A percentile compares a stretch with the other conserved stretches of the same genome.
These are phyloP conservation scores for Drosophila ficusphila DNA, from an alignment of 1,140 invertebrate genomes.

Conservation along the genomic window DNA sequence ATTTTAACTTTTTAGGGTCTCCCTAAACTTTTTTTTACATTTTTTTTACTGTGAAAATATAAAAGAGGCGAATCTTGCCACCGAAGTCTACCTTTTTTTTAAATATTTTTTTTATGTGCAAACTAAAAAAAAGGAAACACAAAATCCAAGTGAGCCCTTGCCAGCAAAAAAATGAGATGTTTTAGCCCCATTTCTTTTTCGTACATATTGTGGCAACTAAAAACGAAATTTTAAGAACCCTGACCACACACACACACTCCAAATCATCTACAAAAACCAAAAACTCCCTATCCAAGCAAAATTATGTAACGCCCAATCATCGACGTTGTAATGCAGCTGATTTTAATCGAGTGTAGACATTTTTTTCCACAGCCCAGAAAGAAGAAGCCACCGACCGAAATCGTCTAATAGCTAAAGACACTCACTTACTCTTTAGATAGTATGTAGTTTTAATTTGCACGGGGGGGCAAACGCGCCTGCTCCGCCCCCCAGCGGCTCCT, in stretches of 20 bases:
- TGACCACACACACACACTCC: constrained; percentile 14
- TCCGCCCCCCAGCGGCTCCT: constrained; percentile 45
- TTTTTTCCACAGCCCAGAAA: constrained; percentile 67
- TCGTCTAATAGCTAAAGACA: constrained; percentile 55
- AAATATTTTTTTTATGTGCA: constrained; percentile 27
- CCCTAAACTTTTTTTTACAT: not conserved
- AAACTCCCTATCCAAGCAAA: constrained; percentile 17
- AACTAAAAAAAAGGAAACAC: not conserved
- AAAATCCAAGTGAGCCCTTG: constrained; percentile 19
- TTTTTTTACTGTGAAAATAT: constrained; percentile 43
- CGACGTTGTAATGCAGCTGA: constrained; percentile 35
- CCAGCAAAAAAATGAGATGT: constrained; percentile 6
- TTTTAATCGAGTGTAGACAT: constrained; percentile 79
- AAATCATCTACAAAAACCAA: not conserved
- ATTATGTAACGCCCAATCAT: constrained; percentile 29
- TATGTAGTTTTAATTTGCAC: constrained; percentile 63
- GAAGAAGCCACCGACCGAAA: constrained; percentile 59
- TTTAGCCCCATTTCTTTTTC: not conserved
- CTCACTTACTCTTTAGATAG: constrained; percentile 58
- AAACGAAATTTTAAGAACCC: not conserved
- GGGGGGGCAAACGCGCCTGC: constrained; percentile 56
- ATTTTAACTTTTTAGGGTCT: constrained; percentile 7
- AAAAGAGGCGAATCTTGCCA: not conserved
- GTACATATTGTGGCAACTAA: constrained; percentile 3
- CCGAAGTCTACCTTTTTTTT: not conserved